phyloP scores from a whole-genome alignment of 1,140 invertebrate genomes.

The Bombus turneri region DNA sequence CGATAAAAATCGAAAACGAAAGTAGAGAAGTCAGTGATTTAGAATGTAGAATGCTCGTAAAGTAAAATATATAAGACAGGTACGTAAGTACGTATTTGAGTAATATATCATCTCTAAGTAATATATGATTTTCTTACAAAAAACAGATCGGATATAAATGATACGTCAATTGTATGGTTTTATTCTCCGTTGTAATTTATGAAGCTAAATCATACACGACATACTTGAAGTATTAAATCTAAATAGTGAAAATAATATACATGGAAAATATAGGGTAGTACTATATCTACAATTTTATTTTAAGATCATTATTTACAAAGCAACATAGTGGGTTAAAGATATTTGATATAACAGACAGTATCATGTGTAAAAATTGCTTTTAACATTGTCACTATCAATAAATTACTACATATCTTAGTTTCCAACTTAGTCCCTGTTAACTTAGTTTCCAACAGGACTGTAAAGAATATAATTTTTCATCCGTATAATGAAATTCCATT shows the following conservation, averaged over 20 bases:
- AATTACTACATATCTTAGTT: not conserved
- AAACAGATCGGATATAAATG: not conserved
- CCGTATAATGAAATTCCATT: not conserved
- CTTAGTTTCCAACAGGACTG: not conserved
- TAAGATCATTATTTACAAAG: slow-evolving; percentile 1
- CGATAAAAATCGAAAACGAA: slow-evolving; percentile 27
- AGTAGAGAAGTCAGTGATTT: slow-evolving; percentile 9
- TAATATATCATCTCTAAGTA: not conserved
- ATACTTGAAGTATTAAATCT: not conserved
- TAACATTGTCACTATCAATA: not conserved
- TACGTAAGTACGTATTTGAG: not conserved
- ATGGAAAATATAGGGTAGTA: no score
- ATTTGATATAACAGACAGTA: not conserved
- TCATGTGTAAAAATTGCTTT: not conserved
- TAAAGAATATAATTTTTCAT: not conserved
- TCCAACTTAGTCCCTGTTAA: not conserved
- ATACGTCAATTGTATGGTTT: not conserved
- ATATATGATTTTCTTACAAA: not conserved
- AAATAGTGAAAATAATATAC: no score
- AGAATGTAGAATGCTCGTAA: slow-evolving; percentile 4
- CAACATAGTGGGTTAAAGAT: not conserved
- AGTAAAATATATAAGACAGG: not conserved
- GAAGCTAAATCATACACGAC: not conserved
- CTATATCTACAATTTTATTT: not conserved
- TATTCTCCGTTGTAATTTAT: not conserved